Percentiles rank a stretch among this genome's conserved stretches.
phyloP scores from a whole-genome alignment of 2,797 vertebrate genomes.

The Garrulus glandarius region DNA sequence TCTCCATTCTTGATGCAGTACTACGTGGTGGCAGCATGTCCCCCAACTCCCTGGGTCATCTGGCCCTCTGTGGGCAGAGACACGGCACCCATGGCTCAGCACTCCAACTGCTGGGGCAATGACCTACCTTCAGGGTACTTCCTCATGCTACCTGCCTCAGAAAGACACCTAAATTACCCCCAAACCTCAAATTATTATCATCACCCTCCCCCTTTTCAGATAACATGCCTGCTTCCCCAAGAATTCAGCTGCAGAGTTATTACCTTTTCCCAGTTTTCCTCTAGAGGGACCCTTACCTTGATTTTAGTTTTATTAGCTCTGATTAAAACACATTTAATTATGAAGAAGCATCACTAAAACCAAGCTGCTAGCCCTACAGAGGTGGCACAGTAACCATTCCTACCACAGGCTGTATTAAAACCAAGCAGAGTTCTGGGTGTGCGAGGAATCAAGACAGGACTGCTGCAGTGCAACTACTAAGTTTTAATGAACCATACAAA shows the following conservation, averaged over 20 bases:
- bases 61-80: not conserved
- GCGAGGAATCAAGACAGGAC: not conserved
- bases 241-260: conserved; percentile 8
- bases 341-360: conserved; percentile 34
- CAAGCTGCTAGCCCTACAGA: conserved; percentile 9
- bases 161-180: not conserved
- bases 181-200: not conserved
- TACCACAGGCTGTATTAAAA: not conserved
- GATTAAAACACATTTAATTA: conserved; percentile 39
- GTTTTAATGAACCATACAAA: conserved; percentile 56
- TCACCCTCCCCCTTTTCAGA: not conserved
- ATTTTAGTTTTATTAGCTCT: conserved; percentile 56
- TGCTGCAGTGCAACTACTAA: conserved; percentile 13
- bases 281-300: conserved; percentile 62
- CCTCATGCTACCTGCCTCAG: not conserved
- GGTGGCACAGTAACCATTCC: not conserved
- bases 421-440: not conserved
- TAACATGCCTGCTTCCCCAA: not conserved
- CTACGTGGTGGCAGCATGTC: fast-evolving
- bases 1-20: not conserved
- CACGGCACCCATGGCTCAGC: fast-evolving
- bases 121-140: not conserved
- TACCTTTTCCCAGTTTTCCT: conserved; percentile 61
- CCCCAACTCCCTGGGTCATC: not conserved
- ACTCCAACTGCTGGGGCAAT: not conserved